Conservation (phyloP, 2,113 vertebrate species). For the Tachysurus fulvidraco region DNA sequence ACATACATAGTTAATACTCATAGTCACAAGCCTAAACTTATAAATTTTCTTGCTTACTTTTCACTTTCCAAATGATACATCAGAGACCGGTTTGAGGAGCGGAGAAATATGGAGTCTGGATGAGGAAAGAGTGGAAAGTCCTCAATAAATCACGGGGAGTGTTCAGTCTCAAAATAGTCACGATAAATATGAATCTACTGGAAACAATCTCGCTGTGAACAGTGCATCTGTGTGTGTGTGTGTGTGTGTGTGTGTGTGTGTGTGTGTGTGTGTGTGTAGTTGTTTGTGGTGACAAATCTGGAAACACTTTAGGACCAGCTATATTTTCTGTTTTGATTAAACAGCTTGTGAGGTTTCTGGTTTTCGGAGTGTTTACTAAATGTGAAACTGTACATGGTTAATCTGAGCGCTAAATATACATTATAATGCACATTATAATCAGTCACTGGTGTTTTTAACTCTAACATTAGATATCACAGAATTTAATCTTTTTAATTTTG, state of each 20-base stretch:
- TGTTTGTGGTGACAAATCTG: slow-evolving; percentile 73
- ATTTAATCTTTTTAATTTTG: too few relatives aligned
- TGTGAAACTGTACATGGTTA: slow-evolving; percentile 30
- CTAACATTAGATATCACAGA: neutral
- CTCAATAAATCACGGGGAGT: slow-evolving; percentile 72
- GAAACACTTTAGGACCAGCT: slow-evolving; percentile 76
- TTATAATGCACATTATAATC: slow-evolving; percentile 55
- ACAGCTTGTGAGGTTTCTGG: slow-evolving; percentile 72
- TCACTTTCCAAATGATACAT: slow-evolving; percentile 36
- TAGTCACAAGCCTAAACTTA: slow-evolving; percentile 12
- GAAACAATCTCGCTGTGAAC: slow-evolving; percentile 71
- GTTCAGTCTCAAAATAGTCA: slow-evolving; percentile 72
- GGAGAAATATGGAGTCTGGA: slow-evolving; percentile 11
- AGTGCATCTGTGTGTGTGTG: slow-evolving; percentile 62
- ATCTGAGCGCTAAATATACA: slow-evolving; percentile 55
- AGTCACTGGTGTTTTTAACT: neutral
- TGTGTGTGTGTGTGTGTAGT: slow-evolving; percentile 42
- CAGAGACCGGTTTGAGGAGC: slow-evolving; percentile 8
- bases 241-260: slow-evolving; percentile 46
- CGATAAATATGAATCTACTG: slow-evolving; percentile 77
- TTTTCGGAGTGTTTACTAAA: slow-evolving; percentile 71
- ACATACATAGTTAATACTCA: slow-evolving; percentile 19
- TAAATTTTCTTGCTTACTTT: slow-evolving; percentile 28
- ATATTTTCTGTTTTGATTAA: slow-evolving; percentile 72
- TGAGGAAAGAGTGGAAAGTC: slow-evolving; percentile 58